Evolutionary conservation across 2,113 vertebrate genomes (phyloP), one percentile per base, ranked within the genome.

Genomic region (Corapipo altera): DNA sequence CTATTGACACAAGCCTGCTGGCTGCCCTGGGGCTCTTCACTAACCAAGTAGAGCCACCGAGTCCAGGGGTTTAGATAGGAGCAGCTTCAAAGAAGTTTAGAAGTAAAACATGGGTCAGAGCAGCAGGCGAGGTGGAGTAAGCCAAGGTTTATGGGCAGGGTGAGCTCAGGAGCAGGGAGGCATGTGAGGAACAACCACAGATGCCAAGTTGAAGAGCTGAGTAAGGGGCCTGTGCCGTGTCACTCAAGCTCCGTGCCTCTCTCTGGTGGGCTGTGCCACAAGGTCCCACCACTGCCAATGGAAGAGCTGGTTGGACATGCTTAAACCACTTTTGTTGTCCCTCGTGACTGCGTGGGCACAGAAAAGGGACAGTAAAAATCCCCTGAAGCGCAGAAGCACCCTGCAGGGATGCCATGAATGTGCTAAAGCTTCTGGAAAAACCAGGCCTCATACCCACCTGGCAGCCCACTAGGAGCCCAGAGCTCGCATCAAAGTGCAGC

Each of bases 101-200:
- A 89, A 96, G 65, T 85, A 81, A 91, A 92, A 75, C 80, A 41
- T 49, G 61, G 88, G 80, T 88, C 88, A 51, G 91, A 95, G 85
- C 90, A 96, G 95, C 95, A 91, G 92, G 79, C 76, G 15, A 37
- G 72, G 67, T 87, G 80, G 85, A 95, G 76, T 83, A 91, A 95
- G 96, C 92, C 95, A 86, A 93, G 92, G 72, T 91, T 95, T 84
- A 83, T 49, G 75, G 90, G 85, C 72, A 96, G 92, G 95, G 52
- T 65, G 85, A 94, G 61, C 87, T 82, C 19, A 26, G 85, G 90
- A 89, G 79, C 7, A 0, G 22, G 41, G 91, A 69, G 81, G 27
- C 75, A 33, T 3, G 6, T 1, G 4, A 93, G 69, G 79, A 95
- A 35, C 64, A 33, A 88, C 52, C 22, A 15, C 78, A 61, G 91